Evolutionary conservation across 2,797 vertebrate species (phyloP).

Genomic region (Pseudochirops corinnae): DNA sequence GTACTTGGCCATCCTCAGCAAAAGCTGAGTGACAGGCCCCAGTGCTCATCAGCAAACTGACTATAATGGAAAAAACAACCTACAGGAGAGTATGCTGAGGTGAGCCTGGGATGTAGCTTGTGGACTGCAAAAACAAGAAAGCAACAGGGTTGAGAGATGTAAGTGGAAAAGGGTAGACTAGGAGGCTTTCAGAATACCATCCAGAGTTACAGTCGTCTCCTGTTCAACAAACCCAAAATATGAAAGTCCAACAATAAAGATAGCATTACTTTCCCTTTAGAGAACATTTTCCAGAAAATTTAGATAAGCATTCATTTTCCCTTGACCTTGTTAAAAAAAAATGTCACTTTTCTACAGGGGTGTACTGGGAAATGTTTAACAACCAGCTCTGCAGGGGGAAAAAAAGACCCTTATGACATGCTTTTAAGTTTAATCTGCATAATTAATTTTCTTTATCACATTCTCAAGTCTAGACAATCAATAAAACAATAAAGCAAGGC

Average conservation of each 20-base stretch:
- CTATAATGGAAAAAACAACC: neutral
- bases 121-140: neutral
- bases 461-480: neutral
- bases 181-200: neutral
- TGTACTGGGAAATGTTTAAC: neutral
- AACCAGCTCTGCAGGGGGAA: neutral
- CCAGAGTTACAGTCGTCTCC: fast-evolving
- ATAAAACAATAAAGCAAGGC: neutral
- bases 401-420: neutral
- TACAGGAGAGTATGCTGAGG: neutral
- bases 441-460: neutral
- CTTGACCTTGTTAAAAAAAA: neutral
- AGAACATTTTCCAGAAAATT: neutral
- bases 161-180: fast-evolving
- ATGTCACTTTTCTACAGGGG: neutral
- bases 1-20: neutral
- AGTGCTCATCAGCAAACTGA: neutral
- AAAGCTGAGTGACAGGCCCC: neutral
- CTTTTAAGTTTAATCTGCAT: neutral
- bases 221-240: neutral
- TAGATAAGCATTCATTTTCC: neutral
- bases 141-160: neutral
- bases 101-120: neutral
- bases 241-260: neutral
- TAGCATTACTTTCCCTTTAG: neutral